Evolutionary conservation across 2,797 vertebrate species (phyloP).

Genomic region (Lagorchestes hirsutus): DNA sequence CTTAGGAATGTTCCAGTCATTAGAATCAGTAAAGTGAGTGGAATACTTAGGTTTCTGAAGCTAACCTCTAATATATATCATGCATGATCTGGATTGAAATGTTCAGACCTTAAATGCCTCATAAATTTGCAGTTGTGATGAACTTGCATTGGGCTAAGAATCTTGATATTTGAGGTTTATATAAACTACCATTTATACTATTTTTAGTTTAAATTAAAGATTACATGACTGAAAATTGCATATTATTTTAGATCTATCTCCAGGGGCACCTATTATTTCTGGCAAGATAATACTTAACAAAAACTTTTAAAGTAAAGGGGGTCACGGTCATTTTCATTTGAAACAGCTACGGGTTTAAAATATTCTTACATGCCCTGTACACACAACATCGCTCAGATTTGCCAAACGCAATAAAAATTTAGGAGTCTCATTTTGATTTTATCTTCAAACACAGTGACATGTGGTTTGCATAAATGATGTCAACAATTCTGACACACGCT

Average conservation of each 20-base stretch:
- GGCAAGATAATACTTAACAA: slow-evolving; percentile 73
- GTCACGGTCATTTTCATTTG: slow-evolving; percentile 67
- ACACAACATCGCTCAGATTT: slow-evolving; percentile 67
- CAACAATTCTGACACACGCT: not conserved
- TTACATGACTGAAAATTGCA: slow-evolving; percentile 71
- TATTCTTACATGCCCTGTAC: slow-evolving; percentile 60
- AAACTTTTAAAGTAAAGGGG: slow-evolving; percentile 58
- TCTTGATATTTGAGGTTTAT: slow-evolving; percentile 80
- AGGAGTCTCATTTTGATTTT: slow-evolving; percentile 75
- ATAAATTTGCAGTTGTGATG: slow-evolving; percentile 72
- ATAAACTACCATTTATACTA: slow-evolving; percentile 80
- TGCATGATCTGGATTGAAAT: slow-evolving; percentile 47
- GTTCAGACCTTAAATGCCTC: slow-evolving; percentile 74
- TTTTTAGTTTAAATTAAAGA: slow-evolving; percentile 85
- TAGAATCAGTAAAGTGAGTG: slow-evolving; percentile 27
- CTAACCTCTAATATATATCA: slow-evolving; percentile 22
- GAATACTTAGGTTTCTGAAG: slow-evolving; percentile 38
- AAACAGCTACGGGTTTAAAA: slow-evolving; percentile 63
- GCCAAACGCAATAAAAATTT: slow-evolving; percentile 65
- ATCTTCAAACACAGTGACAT: slow-evolving; percentile 76
- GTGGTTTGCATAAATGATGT: slow-evolving; percentile 13
- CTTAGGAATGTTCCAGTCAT: slow-evolving; percentile 54
- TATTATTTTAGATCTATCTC: slow-evolving; percentile 83
- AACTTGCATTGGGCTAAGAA: slow-evolving; percentile 69
- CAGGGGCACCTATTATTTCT: slow-evolving; percentile 83